These are phyloP conservation scores for Oegoconia quadripuncta DNA, from an alignment of 2,888 invertebrate genomes.

Conservation along the genomic window DNA sequence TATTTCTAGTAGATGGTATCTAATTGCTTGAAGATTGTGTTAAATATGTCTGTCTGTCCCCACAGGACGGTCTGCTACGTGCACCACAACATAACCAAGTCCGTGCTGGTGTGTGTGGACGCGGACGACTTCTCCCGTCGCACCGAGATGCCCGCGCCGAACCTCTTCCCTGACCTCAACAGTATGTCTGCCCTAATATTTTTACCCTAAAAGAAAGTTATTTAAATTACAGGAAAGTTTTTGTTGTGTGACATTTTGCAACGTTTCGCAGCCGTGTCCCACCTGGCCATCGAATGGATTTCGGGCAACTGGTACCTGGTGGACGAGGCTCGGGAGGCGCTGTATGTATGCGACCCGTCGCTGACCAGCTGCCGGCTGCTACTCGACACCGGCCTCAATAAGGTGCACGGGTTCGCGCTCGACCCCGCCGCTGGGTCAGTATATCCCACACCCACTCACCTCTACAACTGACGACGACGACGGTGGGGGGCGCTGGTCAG, in stretches of 20 bases:
- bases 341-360: conserved; percentile 83
- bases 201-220: neutral
- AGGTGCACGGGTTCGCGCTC: conserved; percentile 86
- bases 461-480: neutral
- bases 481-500: neutral
- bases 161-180: conserved; percentile 81
- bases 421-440: conserved; percentile 79
- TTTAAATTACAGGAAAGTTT: neutral
- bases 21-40: neutral
- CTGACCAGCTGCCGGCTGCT: conserved; percentile 84
- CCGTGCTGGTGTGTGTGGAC: conserved; percentile 81
- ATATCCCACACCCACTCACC: neutral
- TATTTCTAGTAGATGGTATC: no score
- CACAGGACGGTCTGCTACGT: conserved; percentile 72
- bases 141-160: conserved; percentile 79
- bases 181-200: conserved; percentile 61
- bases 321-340: conserved; percentile 82
- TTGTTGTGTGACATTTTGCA: neutral
- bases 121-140: conserved; percentile 81
- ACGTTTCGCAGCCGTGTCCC: conserved; percentile 81
- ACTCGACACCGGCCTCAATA: conserved; percentile 82
- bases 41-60: neutral
- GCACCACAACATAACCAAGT: conserved; percentile 78
- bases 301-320: conserved; percentile 92
- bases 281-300: conserved; percentile 91